Conservation (phyloP, 2,797 vertebrate genomes). For the Coracias cyanogaster region DNA sequence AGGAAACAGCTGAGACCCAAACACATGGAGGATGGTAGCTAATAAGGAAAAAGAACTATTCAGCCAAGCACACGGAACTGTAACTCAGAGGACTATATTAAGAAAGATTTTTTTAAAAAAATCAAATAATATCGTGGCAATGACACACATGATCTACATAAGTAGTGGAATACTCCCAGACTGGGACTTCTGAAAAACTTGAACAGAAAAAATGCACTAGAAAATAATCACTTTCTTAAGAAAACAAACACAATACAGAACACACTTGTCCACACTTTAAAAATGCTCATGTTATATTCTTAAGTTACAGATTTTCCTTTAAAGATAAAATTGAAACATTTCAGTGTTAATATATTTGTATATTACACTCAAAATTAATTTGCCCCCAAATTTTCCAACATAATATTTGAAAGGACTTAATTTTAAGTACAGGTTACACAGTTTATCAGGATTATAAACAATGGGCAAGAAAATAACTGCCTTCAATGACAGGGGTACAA, state of each 20-base stretch:
- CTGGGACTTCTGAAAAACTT: neutral
- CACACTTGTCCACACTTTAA: neutral
- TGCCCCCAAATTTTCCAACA: neutral
- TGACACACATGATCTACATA: neutral
- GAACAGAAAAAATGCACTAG: neutral
- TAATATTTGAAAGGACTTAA: neutral
- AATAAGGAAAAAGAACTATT: slow-evolving; percentile 14
- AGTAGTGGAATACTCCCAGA: neutral
- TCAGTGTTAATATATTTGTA: neutral
- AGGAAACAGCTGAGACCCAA: neutral
- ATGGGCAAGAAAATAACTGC: neutral
- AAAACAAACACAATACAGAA: neutral
- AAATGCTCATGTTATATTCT: neutral
- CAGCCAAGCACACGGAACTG: neutral
- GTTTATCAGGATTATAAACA: neutral
- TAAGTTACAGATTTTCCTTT: neutral
- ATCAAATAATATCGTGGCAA: neutral
- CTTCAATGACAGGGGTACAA: neutral
- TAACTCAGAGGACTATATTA: neutral
- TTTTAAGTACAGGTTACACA: neutral
- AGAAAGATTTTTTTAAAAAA: neutral
- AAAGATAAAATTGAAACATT: neutral
- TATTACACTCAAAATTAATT: neutral
- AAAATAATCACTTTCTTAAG: neutral
- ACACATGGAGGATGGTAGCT: neutral